Conservation (phyloP, 1,140 invertebrate species). For the Lutraria rhynchaena region DNA sequence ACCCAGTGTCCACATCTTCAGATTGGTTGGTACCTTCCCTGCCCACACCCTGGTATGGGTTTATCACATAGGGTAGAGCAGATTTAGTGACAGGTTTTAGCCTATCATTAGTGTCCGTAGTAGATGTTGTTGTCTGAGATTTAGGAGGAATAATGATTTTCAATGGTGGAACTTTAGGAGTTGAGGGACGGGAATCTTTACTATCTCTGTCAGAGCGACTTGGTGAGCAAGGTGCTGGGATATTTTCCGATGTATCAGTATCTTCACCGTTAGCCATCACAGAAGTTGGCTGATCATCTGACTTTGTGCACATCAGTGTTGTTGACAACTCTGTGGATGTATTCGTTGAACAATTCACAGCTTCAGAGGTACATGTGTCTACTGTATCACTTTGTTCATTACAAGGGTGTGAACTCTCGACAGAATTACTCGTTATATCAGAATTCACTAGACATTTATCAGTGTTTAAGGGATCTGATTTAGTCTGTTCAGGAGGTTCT, state of each 20-base stretch:
- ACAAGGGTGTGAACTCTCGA: neutral
- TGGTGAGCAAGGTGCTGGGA: conserved; percentile 14
- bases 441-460: neutral
- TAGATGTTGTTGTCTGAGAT: conserved; percentile 44
- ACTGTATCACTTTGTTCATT: neutral
- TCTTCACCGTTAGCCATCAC: neutral
- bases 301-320: conserved; percentile 9
- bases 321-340: conserved; percentile 27
- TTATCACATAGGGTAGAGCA: conserved; percentile 77
- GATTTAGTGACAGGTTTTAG: conserved; percentile 61
- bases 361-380: too few relatives aligned
- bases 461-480: neutral
- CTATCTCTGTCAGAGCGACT: conserved; percentile 63
- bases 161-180: conserved; percentile 78
- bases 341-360: conserved; percentile 77
- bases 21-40: neutral
- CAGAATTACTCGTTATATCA: conserved; percentile 15
- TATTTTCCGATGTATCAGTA: conserved; percentile 20
- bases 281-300: conserved; percentile 13
- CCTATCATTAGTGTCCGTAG: conserved; percentile 23
- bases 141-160: conserved; percentile 79
- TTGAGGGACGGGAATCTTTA: conserved; percentile 72
- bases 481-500: neutral
- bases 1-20: neutral
- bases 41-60: conserved; percentile 72